Conservation (phyloP, 2,113 vertebrate species). For the Raja brachyura region DNA sequence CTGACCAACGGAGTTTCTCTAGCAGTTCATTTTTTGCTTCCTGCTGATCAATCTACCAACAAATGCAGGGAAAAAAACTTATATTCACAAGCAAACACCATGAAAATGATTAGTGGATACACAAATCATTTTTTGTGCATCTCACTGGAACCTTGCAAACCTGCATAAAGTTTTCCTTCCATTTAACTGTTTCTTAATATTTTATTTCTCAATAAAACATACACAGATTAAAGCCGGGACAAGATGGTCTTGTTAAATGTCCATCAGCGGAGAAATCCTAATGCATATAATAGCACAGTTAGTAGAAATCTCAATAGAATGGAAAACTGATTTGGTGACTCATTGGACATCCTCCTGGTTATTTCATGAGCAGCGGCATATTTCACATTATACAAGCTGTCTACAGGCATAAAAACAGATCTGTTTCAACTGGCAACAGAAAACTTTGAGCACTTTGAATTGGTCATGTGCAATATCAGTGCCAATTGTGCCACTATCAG, state of each 20-base stretch:
- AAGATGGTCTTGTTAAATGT: neutral
- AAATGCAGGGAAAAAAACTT: neutral
- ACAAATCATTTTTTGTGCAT: neutral
- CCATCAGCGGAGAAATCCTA: neutral
- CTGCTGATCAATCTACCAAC: neutral
- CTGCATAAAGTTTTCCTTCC: neutral
- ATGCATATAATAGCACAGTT: neutral
- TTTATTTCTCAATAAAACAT: neutral
- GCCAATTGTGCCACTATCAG: neutral
- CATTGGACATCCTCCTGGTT: neutral
- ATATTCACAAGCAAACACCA: neutral
- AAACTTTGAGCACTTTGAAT: neutral
- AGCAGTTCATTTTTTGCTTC: neutral
- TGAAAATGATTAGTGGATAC: neutral
- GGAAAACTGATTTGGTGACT: neutral
- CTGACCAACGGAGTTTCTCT: too few species aligned
- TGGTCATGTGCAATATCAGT: neutral
- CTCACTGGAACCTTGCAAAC: neutral
- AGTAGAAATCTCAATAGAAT: neutral
- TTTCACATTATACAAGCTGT: neutral
- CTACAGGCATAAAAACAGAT: neutral
- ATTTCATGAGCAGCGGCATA: neutral
- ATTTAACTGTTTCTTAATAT: neutral
- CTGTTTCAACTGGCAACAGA: neutral
- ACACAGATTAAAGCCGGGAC: neutral